Evolutionary conservation across 2,797 vertebrate species (phyloP).

Genomic region (Girardinus metallicus): DNA sequence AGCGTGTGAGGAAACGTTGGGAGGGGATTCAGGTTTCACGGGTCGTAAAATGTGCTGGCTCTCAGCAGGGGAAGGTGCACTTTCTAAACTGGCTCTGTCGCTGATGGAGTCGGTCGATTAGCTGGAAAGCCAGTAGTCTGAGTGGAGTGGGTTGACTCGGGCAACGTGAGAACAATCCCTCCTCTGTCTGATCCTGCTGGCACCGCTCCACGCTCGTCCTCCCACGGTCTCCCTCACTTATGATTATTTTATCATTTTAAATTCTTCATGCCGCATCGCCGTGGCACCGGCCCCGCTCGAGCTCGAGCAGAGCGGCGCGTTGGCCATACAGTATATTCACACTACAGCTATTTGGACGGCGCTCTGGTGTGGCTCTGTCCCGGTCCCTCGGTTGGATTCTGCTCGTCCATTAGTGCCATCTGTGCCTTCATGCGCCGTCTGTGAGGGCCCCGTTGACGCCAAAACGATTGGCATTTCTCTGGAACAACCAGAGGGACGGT

Average conservation of each 20-base stretch:
- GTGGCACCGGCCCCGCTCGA: conserved; percentile 69
- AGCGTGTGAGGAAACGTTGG: conserved; percentile 39
- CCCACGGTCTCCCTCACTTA: conserved; percentile 63
- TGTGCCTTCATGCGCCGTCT: conserved; percentile 97
- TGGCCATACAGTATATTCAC: conserved; percentile 79
- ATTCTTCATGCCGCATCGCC: conserved; percentile 77
- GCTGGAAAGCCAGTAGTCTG: conserved; percentile 57
- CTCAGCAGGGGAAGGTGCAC: conserved; percentile 28
- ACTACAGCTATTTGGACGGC: conserved; percentile 94
- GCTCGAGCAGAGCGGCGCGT: conserved; percentile 66
- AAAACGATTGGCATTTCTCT: conserved; percentile 98
- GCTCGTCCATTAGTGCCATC: conserved; percentile 99
- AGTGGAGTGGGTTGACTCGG: conserved; percentile 53
- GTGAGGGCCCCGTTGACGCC: conserved; percentile 89
- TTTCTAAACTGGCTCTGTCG: conserved; percentile 23
- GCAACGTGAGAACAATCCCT: conserved; percentile 60
- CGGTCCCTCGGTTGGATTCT: conserved; percentile 94
- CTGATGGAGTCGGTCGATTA: conserved; percentile 38
- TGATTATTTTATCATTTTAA: conserved; percentile 81
- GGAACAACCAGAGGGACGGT: conserved; percentile 83
- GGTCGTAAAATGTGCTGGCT: conserved; percentile 50
- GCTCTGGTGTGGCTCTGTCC: conserved; percentile 88
- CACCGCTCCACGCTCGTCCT: conserved; percentile 62
- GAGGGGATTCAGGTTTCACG: conserved; percentile 20
- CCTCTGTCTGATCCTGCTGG: conserved; percentile 72